Percentiles rank a stretch among this genome's conserved stretches.
Evolutionary conservation across 1,140 invertebrate genomes (phyloP).

Genomic region (Mylabris phalerata): DNA sequence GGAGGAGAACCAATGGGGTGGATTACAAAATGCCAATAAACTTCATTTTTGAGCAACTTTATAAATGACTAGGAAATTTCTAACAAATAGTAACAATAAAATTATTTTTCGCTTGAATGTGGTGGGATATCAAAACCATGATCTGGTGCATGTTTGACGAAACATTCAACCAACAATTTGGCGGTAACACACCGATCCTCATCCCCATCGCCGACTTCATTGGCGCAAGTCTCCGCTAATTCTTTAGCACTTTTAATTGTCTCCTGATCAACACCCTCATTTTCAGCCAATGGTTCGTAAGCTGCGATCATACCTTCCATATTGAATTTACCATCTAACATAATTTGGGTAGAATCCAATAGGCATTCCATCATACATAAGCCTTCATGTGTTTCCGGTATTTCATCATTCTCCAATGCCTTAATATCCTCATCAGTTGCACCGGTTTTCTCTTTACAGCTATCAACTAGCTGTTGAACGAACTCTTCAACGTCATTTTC

Average conservation of each 20-base stretch:
- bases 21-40: too few relatives aligned
- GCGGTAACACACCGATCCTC: constrained; percentile 23
- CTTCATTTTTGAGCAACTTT: too few relatives aligned
- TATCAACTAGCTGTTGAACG: too few relatives aligned
- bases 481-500: too few relatives aligned
- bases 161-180: constrained; percentile 27
- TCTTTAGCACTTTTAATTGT: constrained; percentile 22
- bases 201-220: constrained; percentile 18
- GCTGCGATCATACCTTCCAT: constrained; percentile 24
- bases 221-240: constrained; percentile 25
- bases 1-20: too few relatives aligned
- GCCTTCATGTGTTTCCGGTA: constrained; percentile 28
- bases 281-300: constrained; percentile 9
- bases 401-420: constrained; percentile 16
- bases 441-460: constrained; percentile 6
- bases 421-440: constrained; percentile 28
- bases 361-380: constrained; percentile 33
- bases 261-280: constrained; percentile 18
- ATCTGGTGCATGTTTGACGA: constrained; percentile 20
- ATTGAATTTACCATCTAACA: constrained; percentile 30
- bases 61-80: too few relatives aligned
- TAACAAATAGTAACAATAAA: too few relatives aligned
- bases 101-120: too few relatives aligned
- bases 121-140: too few relatives aligned
- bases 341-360: constrained; percentile 24